Evolutionary conservation across 2,797 vertebrate genomes (phyloP).

Genomic region (Cheirogaleus major): DNA sequence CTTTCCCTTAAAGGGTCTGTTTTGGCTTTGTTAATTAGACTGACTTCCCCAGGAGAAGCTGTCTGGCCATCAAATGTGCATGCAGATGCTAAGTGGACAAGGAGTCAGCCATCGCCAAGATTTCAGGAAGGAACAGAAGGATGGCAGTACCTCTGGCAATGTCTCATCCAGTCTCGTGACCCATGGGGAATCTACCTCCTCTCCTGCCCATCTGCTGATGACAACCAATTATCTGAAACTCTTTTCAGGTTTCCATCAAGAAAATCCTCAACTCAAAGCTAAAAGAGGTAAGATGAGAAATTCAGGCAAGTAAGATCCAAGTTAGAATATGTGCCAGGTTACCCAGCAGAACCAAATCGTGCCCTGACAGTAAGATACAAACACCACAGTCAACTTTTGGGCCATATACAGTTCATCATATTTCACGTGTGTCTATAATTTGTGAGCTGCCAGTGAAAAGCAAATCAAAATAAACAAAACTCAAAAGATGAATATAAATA

Average conservation of each 20-base stretch:
- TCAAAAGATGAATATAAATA: slow-evolving; percentile 41
- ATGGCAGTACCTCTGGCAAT: not conserved
- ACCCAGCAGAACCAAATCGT: slow-evolving; percentile 62
- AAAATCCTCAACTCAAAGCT: slow-evolving; percentile 70
- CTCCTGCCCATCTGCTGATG: slow-evolving; percentile 73
- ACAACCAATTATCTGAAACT: slow-evolving; percentile 77
- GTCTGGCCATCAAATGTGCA: not conserved
- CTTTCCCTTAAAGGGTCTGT: not conserved
- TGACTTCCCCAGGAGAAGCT: accelerated
- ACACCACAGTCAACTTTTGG: slow-evolving; percentile 36
- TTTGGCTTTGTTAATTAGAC: accelerated
- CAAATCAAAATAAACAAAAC: slow-evolving; percentile 51
- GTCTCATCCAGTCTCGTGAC: not conserved
- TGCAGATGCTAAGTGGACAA: not conserved
- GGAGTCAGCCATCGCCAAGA: not conserved
- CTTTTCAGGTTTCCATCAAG: slow-evolving; percentile 66
- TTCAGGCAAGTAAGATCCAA: slow-evolving; percentile 60
- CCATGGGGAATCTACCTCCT: slow-evolving; percentile 45
- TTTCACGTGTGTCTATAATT: not conserved
- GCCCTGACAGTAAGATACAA: not conserved
- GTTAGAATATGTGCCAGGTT: slow-evolving; percentile 55
- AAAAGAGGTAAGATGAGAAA: slow-evolving; percentile 34
- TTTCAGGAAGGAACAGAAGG: not conserved
- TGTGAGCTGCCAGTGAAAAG: not conserved
- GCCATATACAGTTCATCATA: not conserved